phyloP scores from a whole-genome alignment of 2,113 vertebrate species.

The Muntiacus reevesi region DNA sequence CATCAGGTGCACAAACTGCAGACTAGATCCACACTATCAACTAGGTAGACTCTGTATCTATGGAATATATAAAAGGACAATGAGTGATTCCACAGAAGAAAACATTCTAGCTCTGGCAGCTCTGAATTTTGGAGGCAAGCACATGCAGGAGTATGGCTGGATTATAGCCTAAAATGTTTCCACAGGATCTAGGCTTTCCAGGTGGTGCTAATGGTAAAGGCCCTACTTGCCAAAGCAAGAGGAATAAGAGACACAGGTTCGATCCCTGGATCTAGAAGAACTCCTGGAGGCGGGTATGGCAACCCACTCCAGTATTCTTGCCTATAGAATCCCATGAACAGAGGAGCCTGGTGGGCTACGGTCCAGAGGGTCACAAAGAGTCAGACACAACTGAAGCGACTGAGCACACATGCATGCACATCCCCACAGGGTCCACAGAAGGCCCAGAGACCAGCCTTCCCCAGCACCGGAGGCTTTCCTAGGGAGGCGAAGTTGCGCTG shows the following conservation, averaged over 20 bases:
- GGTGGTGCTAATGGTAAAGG: background rate
- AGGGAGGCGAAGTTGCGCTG: background rate
- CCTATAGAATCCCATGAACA: background rate
- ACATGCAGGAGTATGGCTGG: background rate
- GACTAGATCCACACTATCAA: background rate
- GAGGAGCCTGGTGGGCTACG: background rate
- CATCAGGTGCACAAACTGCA: background rate
- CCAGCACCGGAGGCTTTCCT: background rate
- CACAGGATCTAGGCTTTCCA: background rate
- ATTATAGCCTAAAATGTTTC: background rate
- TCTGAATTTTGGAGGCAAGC: background rate
- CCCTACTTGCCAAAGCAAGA: background rate
- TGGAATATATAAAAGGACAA: background rate
- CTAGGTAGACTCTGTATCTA: background rate
- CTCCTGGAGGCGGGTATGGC: background rate
- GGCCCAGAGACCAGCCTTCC: background rate
- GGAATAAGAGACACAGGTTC: background rate
- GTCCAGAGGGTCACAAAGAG: background rate
- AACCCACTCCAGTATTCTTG: background rate
- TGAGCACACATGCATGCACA: background rate
- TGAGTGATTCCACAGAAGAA: background rate
- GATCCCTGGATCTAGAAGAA: background rate
- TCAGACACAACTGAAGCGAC: background rate
- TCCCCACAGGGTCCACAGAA: background rate
- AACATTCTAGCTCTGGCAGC: background rate